A percentile compares a stretch with the other conserved stretches of the same genome.
phyloP scores from a whole-genome alignment of 1,140 invertebrate genomes.

The Heliconius hermathena region DNA sequence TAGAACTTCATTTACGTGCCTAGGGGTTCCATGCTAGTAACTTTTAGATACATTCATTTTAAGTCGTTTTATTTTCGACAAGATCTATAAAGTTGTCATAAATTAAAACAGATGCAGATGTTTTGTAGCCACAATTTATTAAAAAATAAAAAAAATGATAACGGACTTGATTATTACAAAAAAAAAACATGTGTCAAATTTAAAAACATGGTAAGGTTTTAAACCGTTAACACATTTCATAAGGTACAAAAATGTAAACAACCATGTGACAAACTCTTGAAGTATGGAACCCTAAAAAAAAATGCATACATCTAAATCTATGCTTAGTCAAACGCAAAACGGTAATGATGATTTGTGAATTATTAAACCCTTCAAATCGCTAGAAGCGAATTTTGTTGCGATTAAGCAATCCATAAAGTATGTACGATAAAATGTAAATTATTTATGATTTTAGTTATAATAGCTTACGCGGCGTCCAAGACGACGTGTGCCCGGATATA shows the following conservation, averaged over 20 bases:
- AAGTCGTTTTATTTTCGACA: too few relatives aligned
- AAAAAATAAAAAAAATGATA: too few relatives aligned
- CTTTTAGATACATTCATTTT: background rate
- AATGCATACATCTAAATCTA: background rate
- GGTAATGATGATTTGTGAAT: constrained; percentile 60
- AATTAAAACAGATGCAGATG: too few relatives aligned
- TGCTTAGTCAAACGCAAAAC: constrained; percentile 50
- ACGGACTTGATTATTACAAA: too few relatives aligned
- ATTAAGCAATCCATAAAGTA: constrained; percentile 42
- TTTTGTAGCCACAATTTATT: too few relatives aligned
- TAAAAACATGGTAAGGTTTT: too few relatives aligned
- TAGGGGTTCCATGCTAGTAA: background rate
- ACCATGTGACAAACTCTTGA: background rate
- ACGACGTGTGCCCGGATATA: constrained; percentile 58
- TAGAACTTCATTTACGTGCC: background rate
- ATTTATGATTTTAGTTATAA: constrained; percentile 60
- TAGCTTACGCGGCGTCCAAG: constrained; percentile 50
- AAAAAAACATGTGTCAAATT: background rate
- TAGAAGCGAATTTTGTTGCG: constrained; percentile 62
- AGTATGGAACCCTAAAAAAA: background rate
- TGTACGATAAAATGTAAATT: constrained; percentile 54
- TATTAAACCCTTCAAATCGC: constrained; percentile 53
- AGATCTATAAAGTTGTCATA: too few relatives aligned
- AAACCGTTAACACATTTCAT: too few relatives aligned
- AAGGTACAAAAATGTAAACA: background rate